These are phyloP conservation scores for Sipha flava DNA, from an alignment of 1,140 invertebrate species.

Conservation along the genomic window DNA sequence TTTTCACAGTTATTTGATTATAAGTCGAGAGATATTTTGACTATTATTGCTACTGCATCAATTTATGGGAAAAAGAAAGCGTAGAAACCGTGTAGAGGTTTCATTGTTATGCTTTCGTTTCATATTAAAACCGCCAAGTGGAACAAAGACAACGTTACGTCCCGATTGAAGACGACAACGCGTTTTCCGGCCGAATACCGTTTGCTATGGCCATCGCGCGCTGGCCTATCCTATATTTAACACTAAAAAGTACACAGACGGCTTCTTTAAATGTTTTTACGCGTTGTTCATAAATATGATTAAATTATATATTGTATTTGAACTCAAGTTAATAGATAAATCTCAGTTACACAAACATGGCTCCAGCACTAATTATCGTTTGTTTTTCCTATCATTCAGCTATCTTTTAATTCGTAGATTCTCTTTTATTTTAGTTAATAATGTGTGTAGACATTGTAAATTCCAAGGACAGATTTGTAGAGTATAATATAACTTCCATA, in stretches of 20 bases:
- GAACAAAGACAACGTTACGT: slow-evolving; percentile 12
- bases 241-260: no score
- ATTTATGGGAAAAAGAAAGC: slow-evolving; percentile 25
- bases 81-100: slow-evolving; percentile 12
- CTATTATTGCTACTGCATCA: not conserved
- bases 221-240: not conserved
- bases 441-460: not conserved
- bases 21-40: not conserved
- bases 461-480: not conserved
- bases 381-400: not conserved
- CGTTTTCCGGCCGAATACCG: slow-evolving; percentile 22
- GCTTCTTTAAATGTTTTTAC: no score
- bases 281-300: no score
- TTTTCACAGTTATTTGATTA: slow-evolving; percentile 14
- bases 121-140: slow-evolving; percentile 28
- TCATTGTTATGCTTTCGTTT: slow-evolving; percentile 32
- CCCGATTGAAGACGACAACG: slow-evolving; percentile 1
- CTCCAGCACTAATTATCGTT: not conserved
- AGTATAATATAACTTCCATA: not conserved
- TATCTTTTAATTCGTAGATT: not conserved
- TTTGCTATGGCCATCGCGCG: not conserved
- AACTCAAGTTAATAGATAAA: no score
- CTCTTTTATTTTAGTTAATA: not conserved
- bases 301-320: no score
- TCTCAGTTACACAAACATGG: no score